Percentiles rank a stretch among this genome's conserved stretches.
Conservation (phyloP, 1,140 invertebrate genomes). For the Colletes gigas region DNA sequence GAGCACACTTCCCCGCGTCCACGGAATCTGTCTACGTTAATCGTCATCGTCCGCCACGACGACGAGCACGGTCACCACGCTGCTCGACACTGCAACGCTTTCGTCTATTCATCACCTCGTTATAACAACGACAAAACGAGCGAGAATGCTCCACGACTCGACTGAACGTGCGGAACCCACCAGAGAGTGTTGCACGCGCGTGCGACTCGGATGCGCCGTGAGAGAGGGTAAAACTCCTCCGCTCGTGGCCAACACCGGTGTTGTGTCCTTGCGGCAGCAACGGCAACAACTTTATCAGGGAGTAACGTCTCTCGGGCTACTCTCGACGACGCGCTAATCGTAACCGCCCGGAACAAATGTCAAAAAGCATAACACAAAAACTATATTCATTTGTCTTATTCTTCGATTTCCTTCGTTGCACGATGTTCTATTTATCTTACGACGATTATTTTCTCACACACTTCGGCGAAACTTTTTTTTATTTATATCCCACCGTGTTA, state of each 20-base stretch:
- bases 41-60: constrained; percentile 60
- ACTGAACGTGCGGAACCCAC: constrained; percentile 25
- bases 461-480: constrained; percentile 49
- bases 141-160: constrained; percentile 24
- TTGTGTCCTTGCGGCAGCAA: constrained; percentile 46
- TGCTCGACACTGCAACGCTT: constrained; percentile 51
- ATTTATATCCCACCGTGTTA: constrained; percentile 51
- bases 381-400: constrained; percentile 6
- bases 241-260: constrained; percentile 54
- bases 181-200: constrained; percentile 60
- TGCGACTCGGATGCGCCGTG: constrained; percentile 60
- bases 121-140: constrained; percentile 50
- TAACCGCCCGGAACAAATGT: constrained; percentile 46
- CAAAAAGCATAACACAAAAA: constrained; percentile 38
- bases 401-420: constrained; percentile 13
- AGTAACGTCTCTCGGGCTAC: not conserved
- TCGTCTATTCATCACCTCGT: constrained; percentile 64
- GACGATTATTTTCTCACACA: constrained; percentile 40
- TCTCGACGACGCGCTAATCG: not conserved
- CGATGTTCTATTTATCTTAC: constrained; percentile 30
- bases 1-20: constrained; percentile 54
- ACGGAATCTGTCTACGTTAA: constrained; percentile 49
- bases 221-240: constrained; percentile 52
- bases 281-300: constrained; percentile 35
- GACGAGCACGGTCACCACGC: constrained; percentile 54